phyloP scores from a whole-genome alignment of 2,113 vertebrate genomes.

The Lagopus muta region DNA sequence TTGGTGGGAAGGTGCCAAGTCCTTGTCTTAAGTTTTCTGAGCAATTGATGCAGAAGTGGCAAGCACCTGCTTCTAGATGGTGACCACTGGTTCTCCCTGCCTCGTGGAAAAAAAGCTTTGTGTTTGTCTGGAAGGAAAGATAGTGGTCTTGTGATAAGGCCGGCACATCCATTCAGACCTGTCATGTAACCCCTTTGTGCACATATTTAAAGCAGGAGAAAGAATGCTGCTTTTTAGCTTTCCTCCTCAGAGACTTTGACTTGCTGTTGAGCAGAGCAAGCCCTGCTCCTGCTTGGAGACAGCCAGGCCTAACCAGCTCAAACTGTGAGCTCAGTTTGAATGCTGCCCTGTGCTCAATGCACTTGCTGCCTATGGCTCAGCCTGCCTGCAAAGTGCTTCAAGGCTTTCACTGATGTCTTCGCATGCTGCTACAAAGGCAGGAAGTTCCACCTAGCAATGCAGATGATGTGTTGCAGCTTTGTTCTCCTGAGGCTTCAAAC shows the following conservation, averaged over 20 bases:
- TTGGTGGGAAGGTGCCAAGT: background rate
- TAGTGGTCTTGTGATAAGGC: background rate
- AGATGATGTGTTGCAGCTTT: background rate
- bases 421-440: accelerated
- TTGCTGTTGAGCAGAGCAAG: background rate
- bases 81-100: background rate
- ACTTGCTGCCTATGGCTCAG: background rate
- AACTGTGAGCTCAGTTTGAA: accelerated
- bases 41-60: background rate
- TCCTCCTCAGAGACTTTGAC: background rate
- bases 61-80: background rate
- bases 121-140: background rate
- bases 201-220: background rate
- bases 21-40: background rate
- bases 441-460: background rate
- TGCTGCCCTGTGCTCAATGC: background rate
- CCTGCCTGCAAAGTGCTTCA: background rate
- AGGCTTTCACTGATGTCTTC: background rate
- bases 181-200: accelerated
- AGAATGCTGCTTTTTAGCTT: background rate
- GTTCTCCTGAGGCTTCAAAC: background rate
- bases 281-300: accelerated
- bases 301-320: background rate
- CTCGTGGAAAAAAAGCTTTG: background rate
- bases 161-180: background rate